phyloP scores from a whole-genome alignment of 2,888 invertebrate genomes.

The Dolichomitus sp. region DNA sequence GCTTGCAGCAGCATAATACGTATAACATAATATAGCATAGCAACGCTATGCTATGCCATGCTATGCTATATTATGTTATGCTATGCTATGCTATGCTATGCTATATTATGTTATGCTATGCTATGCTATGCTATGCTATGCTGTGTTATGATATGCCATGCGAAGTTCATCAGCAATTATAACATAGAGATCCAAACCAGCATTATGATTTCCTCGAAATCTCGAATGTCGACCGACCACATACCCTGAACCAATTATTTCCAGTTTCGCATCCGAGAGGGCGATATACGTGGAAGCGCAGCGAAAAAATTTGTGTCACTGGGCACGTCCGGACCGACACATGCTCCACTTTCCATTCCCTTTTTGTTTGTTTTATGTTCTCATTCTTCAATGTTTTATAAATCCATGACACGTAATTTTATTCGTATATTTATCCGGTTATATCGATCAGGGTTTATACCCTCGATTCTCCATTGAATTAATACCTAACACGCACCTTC shows the following conservation, averaged over 20 bases:
- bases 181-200: neutral
- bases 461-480: slow-evolving; percentile 30
- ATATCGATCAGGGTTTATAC: slow-evolving; percentile 37
- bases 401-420: slow-evolving; percentile 52
- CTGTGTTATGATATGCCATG: neutral
- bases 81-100: too few species aligned
- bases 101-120: too few species aligned
- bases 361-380: slow-evolving; percentile 30
- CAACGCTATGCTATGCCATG: too few species aligned
- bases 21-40: neutral
- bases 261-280: slow-evolving; percentile 16
- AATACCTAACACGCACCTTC: slow-evolving; percentile 34
- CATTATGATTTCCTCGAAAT: neutral
- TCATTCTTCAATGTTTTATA: slow-evolving; percentile 37
- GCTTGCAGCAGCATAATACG: slow-evolving; percentile 45
- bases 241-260: slow-evolving; percentile 8
- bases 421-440: slow-evolving; percentile 54
- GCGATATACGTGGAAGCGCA: neutral
- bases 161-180: neutral
- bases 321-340: slow-evolving; percentile 8
- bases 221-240: neutral
- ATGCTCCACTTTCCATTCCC: slow-evolving; percentile 14
- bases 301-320: neutral
- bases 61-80: too few species aligned
- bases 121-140: too few species aligned